phyloP scores from a whole-genome alignment of 2,797 vertebrate species.

The Cyclura pinguis region DNA sequence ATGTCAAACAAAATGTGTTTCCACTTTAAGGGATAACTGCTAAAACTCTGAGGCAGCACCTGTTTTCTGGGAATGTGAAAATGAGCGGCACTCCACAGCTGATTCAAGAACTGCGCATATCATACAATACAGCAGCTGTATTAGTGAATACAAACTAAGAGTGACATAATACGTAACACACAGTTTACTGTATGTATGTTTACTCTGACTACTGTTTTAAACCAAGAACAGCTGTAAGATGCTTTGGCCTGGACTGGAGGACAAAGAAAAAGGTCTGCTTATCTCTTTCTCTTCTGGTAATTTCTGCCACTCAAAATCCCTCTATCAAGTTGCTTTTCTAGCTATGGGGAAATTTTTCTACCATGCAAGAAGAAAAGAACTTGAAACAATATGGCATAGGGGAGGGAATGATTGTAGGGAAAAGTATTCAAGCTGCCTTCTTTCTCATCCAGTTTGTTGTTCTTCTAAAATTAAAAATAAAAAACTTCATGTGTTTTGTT shows the following conservation, averaged over 20 bases:
- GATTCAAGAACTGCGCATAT: neutral
- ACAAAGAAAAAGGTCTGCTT: neutral
- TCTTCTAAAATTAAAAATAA: neutral
- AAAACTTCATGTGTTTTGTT: neutral
- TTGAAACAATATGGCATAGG: neutral
- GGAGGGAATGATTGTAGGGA: too few relatives aligned
- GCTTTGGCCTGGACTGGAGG: neutral
- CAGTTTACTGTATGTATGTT: neutral
- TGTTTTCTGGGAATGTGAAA: neutral
- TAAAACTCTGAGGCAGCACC: neutral
- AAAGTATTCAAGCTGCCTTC: neutral
- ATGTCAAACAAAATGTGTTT: neutral
- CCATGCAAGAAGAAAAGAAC: neutral
- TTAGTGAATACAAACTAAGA: neutral
- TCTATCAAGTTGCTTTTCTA: neutral
- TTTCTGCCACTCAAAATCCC: neutral
- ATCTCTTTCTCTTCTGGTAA: neutral
- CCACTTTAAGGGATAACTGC: neutral
- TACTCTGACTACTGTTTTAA: neutral
- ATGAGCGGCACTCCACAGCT: neutral
- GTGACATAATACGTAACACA: neutral
- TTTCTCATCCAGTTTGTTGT: too few relatives aligned
- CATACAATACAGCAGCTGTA: neutral
- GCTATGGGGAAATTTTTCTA: neutral
- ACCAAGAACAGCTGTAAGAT: neutral